These are phyloP conservation scores for Nanorana parkeri DNA, from an alignment of 2,113 vertebrate species.

Conservation along the genomic window DNA sequence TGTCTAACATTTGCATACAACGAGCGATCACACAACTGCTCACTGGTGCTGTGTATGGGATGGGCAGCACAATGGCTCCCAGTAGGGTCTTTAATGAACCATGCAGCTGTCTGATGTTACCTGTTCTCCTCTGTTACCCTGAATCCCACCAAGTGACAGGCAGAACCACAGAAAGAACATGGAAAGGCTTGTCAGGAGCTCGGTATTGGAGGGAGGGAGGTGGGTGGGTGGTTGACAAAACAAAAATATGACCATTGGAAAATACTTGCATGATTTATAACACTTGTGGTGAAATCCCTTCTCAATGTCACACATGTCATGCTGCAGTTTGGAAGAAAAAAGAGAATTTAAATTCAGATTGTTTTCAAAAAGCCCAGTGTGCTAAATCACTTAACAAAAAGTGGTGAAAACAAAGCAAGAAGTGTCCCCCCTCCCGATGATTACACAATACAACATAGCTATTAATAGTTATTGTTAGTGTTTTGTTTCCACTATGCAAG, in stretches of 20 bases:
- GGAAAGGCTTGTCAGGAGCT: constrained; percentile 14
- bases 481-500: too few species aligned
- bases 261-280: constrained; percentile 43
- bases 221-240: constrained; percentile 9
- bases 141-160: neutral
- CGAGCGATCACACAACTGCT: too few species aligned
- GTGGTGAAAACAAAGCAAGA: constrained; percentile 18
- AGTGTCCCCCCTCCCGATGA: neutral
- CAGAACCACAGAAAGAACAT: neutral
- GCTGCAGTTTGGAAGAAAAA: constrained; percentile 35
- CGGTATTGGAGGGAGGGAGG: neutral
- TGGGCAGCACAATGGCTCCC: neutral
- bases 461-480: neutral
- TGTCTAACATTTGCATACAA: too few species aligned
- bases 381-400: constrained; percentile 45
- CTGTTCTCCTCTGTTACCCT: constrained; percentile 46
- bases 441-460: neutral
- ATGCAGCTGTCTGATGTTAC: neutral
- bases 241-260: constrained; percentile 26
- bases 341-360: constrained; percentile 20
- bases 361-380: constrained; percentile 35
- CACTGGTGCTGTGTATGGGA: too few species aligned
- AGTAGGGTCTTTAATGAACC: neutral
- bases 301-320: constrained; percentile 35
- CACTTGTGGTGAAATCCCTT: constrained; percentile 18